A percentile compares a stretch with the other conserved stretches of the same genome.
Evolutionary conservation across 1,140 invertebrate genomes (phyloP).

Genomic region (Trachymyrmex septentrionalis): DNA sequence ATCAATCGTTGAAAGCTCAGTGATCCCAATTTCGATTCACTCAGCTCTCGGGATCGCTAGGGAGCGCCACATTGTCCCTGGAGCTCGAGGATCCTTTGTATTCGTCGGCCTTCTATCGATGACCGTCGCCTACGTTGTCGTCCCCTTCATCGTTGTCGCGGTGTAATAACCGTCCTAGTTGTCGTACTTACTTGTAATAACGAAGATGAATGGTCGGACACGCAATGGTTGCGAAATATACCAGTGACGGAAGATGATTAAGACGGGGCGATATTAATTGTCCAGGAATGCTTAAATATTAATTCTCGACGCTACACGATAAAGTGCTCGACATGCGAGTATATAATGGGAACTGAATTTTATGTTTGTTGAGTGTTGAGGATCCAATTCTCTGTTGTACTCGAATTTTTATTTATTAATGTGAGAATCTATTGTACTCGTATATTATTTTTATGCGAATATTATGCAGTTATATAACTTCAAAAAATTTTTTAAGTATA

Average conservation of each 20-base stretch:
- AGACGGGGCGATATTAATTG: constrained; percentile 32
- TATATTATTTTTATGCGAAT: not conserved
- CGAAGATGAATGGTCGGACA: constrained; percentile 32
- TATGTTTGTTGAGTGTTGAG: not conserved
- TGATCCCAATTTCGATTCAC: constrained; percentile 73
- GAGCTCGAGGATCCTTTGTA: constrained; percentile 69
- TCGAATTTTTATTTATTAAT: constrained; percentile 1
- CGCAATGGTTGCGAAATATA: constrained; percentile 13
- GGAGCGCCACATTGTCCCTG: constrained; percentile 71
- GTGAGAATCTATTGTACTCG: not conserved
- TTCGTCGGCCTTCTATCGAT: constrained; percentile 64
- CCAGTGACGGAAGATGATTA: constrained; percentile 2
- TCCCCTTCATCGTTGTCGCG: constrained; percentile 11
- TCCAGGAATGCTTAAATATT: constrained; percentile 38
- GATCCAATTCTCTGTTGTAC: not conserved
- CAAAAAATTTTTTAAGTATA: not conserved
- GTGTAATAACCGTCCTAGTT: constrained; percentile 63
- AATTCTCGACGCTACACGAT: not conserved
- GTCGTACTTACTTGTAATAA: constrained; percentile 62
- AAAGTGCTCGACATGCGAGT: not conserved
- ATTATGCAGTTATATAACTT: not conserved
- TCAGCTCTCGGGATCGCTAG: constrained; percentile 46
- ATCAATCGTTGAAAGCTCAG: constrained; percentile 65
- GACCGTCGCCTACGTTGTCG: constrained; percentile 51
- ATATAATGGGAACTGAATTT: constrained; percentile 8